Base-by-base conservation (phyloP, 2,797 vertebrate genomes). In the Danionella dracula region DNA sequence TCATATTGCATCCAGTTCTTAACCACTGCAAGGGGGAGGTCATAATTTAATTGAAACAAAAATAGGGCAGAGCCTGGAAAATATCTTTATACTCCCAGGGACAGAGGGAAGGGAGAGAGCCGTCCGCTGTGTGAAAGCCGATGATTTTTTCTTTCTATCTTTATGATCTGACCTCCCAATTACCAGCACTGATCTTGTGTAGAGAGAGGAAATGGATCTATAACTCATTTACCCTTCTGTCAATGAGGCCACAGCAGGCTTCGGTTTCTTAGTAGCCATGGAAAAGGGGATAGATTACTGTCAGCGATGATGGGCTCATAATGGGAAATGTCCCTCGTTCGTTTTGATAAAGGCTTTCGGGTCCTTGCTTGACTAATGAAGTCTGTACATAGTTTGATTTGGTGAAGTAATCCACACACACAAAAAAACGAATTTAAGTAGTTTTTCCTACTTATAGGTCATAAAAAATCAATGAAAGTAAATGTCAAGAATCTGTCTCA, bases 21-120 rank as follows among this genome's bases (percentile, higher is more conserved):
- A 20, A 38, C 54, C 63, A 67, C 56, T 63, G 73, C 59, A 68
- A 62, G 15, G 73, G 75, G 68, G 73, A 76, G 70, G 89, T 88
- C 86, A 86, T 86, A 86, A 88, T 89, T 86, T 89, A 81, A 90
- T 87, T 85, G 86, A 84, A 82, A 60, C 85, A 81, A 86, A 88
- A 87, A 88, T 86, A 84, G 81, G 75, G 78, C 78, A 64, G 75
- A 79, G 76, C 78, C 82, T 83, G 80, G 84, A 87, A 86, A 80
- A 86, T 88, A 89, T 87, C 83, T 84, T 77, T 89, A 86, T 88
- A 85, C 84, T 85, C 80, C 81, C 79, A 78, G 81, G 80, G 70
- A 67, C 44, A 21, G 41, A 34, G 23, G 56, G 61, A 51, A 46
- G 61, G 31, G 37, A 60, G 56, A 69, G 46, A 62, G 59, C 68